Evolutionary conservation across 2,113 vertebrate species (phyloP).

Genomic region (Herpetotheres cachinnans): DNA sequence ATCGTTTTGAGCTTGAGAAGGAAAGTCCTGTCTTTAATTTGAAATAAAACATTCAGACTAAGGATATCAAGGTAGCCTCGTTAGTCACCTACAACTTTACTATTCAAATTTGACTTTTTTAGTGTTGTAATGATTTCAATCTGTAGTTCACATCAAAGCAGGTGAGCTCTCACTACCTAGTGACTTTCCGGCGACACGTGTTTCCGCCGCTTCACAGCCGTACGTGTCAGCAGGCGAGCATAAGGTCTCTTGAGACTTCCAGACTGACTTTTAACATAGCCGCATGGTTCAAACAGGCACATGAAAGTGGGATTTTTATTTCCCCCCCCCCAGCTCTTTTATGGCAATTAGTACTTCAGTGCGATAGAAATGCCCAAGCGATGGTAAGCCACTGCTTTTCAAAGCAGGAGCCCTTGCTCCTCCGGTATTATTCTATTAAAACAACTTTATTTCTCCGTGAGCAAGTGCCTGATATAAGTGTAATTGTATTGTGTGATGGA

Average conservation of each 20-base stretch:
- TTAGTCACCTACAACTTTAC: background rate
- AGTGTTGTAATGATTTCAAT: background rate
- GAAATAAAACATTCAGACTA: background rate
- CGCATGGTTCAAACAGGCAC: background rate
- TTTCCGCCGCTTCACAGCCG: rapidly evolving
- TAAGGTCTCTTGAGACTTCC: background rate
- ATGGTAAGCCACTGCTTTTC: rapidly evolving
- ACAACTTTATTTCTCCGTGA: rapidly evolving
- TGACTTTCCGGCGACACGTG: rapidly evolving
- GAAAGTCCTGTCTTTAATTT: background rate
- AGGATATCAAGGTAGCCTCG: background rate
- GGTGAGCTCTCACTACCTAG: rapidly evolving
- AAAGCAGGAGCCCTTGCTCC: background rate
- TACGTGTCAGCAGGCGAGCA: background rate
- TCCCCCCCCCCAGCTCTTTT: background rate
- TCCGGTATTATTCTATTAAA: rapidly evolving
- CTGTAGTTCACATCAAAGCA: background rate
- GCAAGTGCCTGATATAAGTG: background rate
- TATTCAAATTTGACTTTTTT: background rate
- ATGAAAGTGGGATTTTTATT: rapidly evolving
- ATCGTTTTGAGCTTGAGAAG: background rate
- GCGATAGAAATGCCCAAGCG: background rate
- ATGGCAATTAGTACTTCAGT: background rate
- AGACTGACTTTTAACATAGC: background rate
- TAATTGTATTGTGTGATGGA: background rate